Evolutionary conservation across 2,797 vertebrate genomes (phyloP), one percentile per base, ranked within the genome.

Genomic region (Novumbra hubbsi): DNA sequence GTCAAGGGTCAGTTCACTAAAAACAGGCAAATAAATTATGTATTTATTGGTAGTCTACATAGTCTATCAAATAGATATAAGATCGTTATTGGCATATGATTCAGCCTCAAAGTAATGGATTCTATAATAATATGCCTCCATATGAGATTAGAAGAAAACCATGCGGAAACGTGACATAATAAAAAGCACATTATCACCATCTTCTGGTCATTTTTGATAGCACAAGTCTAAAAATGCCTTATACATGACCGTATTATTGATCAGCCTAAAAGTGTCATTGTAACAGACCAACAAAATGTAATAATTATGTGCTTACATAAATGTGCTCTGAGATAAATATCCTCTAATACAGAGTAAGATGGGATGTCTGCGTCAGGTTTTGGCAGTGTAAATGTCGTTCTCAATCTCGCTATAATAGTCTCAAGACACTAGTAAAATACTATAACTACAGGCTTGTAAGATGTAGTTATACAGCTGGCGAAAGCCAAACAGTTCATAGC

Each of bases 201-300:
- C 70, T 57, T 8, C 70, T 71, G 70, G 70, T 38, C 17, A 70
- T 57, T 38, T 21, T 19, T 19, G 24, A 60, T 17, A 57, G 3
- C n/a, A 32, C 63, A 64, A 63, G 27, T 64, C 2, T n/a, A 30
- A 14, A 12, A 57, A 2, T 14, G 8, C 21, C 4, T 11, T 15
- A 28, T 34, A 17, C 21, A 11, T 21, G 8, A 71, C 30, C 3
- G 27, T 21, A 34, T n/a, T 55, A 45, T 17, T 8, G 32, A n/a
- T 32, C 17, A 57, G 50, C 50, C 50, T 55, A 55, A 55, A 7
- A 38, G 34, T 38, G 34, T 38, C 52, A 55, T 21, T 55, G 19
- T 55, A 55, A 21, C 52, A 55, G 19, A 21, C 52, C 19, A n/a
- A 21, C 17, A 55, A 55, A 19, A 6, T 55, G 8, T 4, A 38